Evolutionary conservation across 1,140 invertebrate species (phyloP).

Genomic region (Laodelphax striatellus): DNA sequence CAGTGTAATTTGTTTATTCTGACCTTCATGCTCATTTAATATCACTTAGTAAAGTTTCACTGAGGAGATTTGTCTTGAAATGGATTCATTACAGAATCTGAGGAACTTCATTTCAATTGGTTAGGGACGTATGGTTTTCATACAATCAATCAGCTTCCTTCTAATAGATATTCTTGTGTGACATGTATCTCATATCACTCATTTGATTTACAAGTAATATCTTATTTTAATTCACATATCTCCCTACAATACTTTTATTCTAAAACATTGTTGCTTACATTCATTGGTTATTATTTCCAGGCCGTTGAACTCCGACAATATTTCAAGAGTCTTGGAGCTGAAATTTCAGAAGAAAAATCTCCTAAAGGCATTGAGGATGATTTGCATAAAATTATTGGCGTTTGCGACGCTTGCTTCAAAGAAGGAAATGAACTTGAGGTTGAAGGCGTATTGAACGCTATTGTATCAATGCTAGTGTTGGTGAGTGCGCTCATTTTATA

Average conservation of each 20-base stretch:
- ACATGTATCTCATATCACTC: too few species aligned
- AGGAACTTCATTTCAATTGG: too few species aligned
- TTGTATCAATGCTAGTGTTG: constrained; percentile 86
- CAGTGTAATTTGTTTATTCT: not conserved
- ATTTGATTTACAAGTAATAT: too few species aligned
- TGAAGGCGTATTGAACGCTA: constrained; percentile 74
- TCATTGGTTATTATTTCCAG: constrained; percentile 37
- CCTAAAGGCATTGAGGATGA: constrained; percentile 86
- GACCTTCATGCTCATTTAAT: too few species aligned
- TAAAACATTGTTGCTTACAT: constrained; percentile 16
- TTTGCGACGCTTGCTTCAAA: constrained; percentile 84
- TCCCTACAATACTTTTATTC: too few species aligned
- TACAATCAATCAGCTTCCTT: too few species aligned
- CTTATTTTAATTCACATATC: too few species aligned
- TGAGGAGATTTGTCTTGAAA: too few species aligned
- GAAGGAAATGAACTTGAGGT: constrained; percentile 68
- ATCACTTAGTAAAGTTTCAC: too few species aligned
- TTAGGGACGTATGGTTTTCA: too few species aligned
- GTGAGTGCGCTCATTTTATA: constrained; percentile 42
- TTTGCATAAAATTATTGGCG: constrained; percentile 87
- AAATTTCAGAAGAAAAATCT: constrained; percentile 83
- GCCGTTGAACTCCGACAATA: constrained; percentile 78
- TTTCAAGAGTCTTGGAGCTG: constrained; percentile 81
- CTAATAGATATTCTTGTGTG: too few species aligned
- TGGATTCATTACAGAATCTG: too few species aligned